Evolutionary conservation across 1,140 invertebrate genomes (phyloP).

Genomic region (Drosophila ironensis): DNA sequence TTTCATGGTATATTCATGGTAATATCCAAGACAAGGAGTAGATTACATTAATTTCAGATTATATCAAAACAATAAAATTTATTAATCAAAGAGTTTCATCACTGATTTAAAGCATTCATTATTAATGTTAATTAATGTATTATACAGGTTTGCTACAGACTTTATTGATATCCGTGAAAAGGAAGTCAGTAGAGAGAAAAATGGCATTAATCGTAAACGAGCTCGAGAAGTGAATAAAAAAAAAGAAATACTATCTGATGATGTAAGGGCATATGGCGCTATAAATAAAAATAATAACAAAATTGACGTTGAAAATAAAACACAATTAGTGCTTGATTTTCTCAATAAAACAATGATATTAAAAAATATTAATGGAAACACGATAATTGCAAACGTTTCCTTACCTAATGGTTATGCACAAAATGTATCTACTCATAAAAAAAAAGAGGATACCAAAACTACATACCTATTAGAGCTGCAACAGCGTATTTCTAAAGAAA

Average conservation of each 20-base stretch:
- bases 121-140: no score
- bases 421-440: not conserved
- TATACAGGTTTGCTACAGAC: slow-evolving; percentile 93
- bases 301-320: slow-evolving; percentile 15
- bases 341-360: not conserved
- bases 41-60: no score
- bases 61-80: no score
- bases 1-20: no score
- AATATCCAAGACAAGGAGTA: no score
- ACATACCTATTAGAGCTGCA: slow-evolving; percentile 76
- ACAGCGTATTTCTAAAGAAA: slow-evolving; percentile 78
- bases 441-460: slow-evolving; percentile 15
- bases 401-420: not conserved
- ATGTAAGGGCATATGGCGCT: no score
- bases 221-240: slow-evolving; percentile 22
- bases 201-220: slow-evolving; percentile 51
- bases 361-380: not conserved
- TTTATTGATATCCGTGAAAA: slow-evolving; percentile 95
- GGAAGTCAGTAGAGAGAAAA: slow-evolving; percentile 85
- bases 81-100: no score
- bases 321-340: no score
- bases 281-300: not conserved
- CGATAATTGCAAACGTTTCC: slow-evolving; percentile 8
- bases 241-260: slow-evolving; percentile 41
- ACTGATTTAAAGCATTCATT: no score